Base-by-base conservation (phyloP, 2,797 vertebrate species). In the Melanotaenia pygmaea region DNA sequence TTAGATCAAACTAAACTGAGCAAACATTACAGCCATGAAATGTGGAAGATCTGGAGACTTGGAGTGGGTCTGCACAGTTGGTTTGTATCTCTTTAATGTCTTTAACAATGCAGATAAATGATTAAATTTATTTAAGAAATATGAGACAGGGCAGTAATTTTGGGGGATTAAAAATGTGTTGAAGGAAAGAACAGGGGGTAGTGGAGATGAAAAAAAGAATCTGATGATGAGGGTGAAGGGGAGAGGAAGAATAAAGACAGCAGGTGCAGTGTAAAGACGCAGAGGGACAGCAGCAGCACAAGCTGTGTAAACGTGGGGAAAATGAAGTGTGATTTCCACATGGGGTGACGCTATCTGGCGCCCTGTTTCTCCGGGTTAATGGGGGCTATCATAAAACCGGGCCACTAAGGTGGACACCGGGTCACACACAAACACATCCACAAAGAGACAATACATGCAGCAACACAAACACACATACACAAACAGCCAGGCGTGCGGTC, bases 381-480 rank as follows among this genome's bases (percentile, higher is more conserved):
- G 90, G 92, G 77, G 76, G 76, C 87, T 76, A 90, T 89, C 87
- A 85, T 92, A 91, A 93, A 92, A 74, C 73, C 58, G 81, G 88
- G 90, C 86, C 60, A 72, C 83, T 76, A 18, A 86, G 82, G 89
- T 84, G 88, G 82, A 85, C 82, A 53, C 59, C 1, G 13, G 92
- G 89, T 92, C 91, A 89, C 18, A 64, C 77, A 74, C 76, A 87
- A 74, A 82, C 85, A 83, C 74, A 53, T 26, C 54, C 57, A 51
- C 76, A 59, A 66, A 35, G 61, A 43, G 47, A 26, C 66, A 58
- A 74, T 80, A 72, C 43, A 24, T 3, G 1, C 32, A 43, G 50
- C 79, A 70, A 71, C 76, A 64, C 53, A 37, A 67, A 59, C 34
- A 63, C 74, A 73, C 64, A 76, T 59, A 14, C 11, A 82, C 68